Percentiles rank a stretch among this genome's conserved stretches.
Evolutionary conservation across 2,113 vertebrate species (phyloP).

Genomic region (Nannobrachium achirus): DNA sequence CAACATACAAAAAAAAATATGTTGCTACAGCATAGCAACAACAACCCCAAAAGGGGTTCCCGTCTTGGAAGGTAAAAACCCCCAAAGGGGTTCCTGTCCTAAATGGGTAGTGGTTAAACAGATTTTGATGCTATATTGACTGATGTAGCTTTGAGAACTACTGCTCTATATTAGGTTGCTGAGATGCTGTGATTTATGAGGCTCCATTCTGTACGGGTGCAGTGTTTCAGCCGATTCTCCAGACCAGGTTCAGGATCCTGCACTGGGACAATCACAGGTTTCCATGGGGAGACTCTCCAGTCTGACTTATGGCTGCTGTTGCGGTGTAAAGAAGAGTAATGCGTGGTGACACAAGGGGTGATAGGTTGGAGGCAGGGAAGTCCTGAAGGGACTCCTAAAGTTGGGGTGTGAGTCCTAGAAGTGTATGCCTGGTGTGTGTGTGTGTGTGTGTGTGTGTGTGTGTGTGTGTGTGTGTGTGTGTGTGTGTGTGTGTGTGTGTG

Average conservation of each 20-base stretch:
- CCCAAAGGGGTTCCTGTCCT: no score
- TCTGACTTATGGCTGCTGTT: not conserved
- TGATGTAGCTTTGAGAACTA: slow-evolving; percentile 31
- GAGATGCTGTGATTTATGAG: slow-evolving; percentile 54
- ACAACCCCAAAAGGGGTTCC: no score
- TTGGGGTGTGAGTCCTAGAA: not conserved
- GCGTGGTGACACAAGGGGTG: not conserved
- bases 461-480: not conserved
- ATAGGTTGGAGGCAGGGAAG: not conserved
- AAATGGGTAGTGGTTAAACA: no score
- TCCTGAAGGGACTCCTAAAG: not conserved
- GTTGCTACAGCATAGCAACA: no score
- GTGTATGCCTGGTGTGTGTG: not conserved
- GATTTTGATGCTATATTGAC: no score
- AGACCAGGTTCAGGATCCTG: slow-evolving; percentile 25
- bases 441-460: not conserved
- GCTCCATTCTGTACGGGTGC: slow-evolving; percentile 55
- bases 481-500: not conserved
- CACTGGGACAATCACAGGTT: not conserved
- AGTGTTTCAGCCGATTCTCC: slow-evolving; percentile 31
- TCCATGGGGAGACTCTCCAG: not conserved
- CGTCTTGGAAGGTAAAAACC: no score
- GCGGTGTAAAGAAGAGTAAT: no score
- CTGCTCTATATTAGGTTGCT: slow-evolving; percentile 49
- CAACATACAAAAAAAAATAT: no score